Conservation (phyloP, 2,888 invertebrate species). For the Aleiodes testaceus region DNA sequence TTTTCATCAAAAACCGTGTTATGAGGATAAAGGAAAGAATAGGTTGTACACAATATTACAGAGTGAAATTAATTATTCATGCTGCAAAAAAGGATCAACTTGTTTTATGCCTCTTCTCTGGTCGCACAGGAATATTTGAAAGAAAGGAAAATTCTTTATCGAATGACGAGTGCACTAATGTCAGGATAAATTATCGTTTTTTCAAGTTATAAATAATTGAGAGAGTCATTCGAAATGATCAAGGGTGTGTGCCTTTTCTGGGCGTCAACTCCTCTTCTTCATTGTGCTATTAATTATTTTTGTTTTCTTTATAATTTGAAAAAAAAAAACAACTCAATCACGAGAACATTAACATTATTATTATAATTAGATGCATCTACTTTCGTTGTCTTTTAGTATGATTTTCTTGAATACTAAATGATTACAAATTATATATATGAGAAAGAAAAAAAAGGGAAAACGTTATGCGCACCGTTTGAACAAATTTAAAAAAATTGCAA, state of each 20-base stretch:
- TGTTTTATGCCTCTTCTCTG: not conserved
- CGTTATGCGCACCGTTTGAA: slow-evolving; percentile 22
- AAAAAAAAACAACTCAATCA: slow-evolving; percentile 2
- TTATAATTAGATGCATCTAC: slow-evolving; percentile 11
- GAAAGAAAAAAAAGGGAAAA: not conserved
- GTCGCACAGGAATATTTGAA: slow-evolving; percentile 4
- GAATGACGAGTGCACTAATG: slow-evolving; percentile 21
- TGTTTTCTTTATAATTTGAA: slow-evolving; percentile 40
- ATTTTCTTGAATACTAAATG: slow-evolving; percentile 9
- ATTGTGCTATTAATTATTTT: slow-evolving; percentile 33
- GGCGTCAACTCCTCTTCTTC: slow-evolving; percentile 33
- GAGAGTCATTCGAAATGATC: slow-evolving; percentile 37
- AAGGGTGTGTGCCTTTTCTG: slow-evolving; percentile 44
- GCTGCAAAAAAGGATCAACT: not conserved
- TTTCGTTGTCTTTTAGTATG: slow-evolving; percentile 25
- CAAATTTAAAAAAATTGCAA: slow-evolving; percentile 19
- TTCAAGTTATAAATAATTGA: not conserved
- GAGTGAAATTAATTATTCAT: not conserved
- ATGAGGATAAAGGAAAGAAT: not conserved
- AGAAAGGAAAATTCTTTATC: slow-evolving; percentile 7
- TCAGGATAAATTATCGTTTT: slow-evolving; percentile 15
- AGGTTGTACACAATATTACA: not conserved
- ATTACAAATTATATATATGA: slow-evolving; percentile 20
- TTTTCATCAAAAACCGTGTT: not conserved
- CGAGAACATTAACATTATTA: slow-evolving; percentile 10